Conservation (phyloP, 2,113 vertebrate genomes). For the Octodon degus region DNA sequence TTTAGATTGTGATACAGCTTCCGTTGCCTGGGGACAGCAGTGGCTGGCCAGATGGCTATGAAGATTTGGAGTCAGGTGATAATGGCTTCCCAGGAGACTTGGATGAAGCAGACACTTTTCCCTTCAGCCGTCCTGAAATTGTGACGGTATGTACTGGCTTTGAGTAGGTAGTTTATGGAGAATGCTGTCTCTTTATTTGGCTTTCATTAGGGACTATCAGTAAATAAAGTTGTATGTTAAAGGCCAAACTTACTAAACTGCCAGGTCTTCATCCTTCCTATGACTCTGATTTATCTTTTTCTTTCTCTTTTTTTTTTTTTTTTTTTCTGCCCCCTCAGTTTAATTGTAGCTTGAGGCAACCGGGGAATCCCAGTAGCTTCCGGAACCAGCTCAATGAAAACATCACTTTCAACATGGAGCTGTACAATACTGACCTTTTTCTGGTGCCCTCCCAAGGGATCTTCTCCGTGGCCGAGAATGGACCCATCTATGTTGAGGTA, state of each 20-base stretch:
- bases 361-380: conserved; percentile 69
- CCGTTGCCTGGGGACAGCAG: conserved; percentile 90
- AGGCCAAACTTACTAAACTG: neutral
- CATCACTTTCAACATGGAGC: conserved; percentile 92
- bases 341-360: conserved; percentile 91
- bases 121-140: conserved; percentile 84
- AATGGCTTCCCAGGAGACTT: conserved; percentile 88
- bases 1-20: conserved; percentile 92
- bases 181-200: neutral
- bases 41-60: conserved; percentile 89
- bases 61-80: conserved; percentile 91
- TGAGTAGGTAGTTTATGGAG: neutral
- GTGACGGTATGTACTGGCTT: conserved; percentile 83
- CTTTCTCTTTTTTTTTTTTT: neutral
- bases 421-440: conserved; percentile 89
- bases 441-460: conserved; percentile 86
- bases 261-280: neutral
- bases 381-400: conserved; percentile 83
- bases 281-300: neutral
- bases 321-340: conserved; percentile 86
- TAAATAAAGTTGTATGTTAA: neutral
- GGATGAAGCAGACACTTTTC: conserved; percentile 84
- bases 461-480: conserved; percentile 90
- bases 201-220: neutral
- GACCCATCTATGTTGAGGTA: conserved; percentile 95